Evolutionary conservation across 2,797 vertebrate species (phyloP).

Genomic region (Neomorphus geoffroyi): DNA sequence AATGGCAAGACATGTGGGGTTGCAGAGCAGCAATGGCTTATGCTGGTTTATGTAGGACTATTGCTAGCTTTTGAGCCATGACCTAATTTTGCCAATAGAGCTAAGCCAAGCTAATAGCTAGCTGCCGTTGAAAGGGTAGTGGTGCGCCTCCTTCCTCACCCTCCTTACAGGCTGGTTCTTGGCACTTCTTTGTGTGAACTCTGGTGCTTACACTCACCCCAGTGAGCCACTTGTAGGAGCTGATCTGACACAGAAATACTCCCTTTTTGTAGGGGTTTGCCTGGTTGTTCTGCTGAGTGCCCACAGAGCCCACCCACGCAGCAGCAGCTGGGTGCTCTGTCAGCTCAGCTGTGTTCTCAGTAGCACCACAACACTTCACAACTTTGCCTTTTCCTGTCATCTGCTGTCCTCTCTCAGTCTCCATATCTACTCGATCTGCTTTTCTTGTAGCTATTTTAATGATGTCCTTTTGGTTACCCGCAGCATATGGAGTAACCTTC

Average conservation of each 20-base stretch:
- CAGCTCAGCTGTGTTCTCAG: background rate
- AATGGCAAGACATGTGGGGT: rapidly evolving
- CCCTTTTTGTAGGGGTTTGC: background rate
- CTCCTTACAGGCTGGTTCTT: background rate
- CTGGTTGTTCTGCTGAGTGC: background rate
- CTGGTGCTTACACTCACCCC: background rate
- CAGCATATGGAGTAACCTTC: slow-evolving; percentile 4
- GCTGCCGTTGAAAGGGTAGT: background rate
- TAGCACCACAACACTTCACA: background rate
- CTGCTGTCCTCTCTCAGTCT: background rate
- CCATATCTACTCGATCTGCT: slow-evolving; percentile 13
- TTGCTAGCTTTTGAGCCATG: background rate
- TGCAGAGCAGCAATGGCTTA: background rate
- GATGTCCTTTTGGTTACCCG: slow-evolving; percentile 21
- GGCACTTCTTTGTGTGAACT: background rate
- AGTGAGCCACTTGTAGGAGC: background rate
- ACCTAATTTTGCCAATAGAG: background rate
- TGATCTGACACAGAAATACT: background rate
- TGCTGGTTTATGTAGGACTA: background rate
- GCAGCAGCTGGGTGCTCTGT: background rate
- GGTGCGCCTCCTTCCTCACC: background rate
- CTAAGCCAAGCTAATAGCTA: background rate
- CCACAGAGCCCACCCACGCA: background rate
- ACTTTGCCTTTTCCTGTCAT: slow-evolving; percentile 21
- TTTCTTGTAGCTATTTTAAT: background rate